phyloP scores from a whole-genome alignment of 1,140 invertebrate species.

The Protaetia brevitarsis region DNA sequence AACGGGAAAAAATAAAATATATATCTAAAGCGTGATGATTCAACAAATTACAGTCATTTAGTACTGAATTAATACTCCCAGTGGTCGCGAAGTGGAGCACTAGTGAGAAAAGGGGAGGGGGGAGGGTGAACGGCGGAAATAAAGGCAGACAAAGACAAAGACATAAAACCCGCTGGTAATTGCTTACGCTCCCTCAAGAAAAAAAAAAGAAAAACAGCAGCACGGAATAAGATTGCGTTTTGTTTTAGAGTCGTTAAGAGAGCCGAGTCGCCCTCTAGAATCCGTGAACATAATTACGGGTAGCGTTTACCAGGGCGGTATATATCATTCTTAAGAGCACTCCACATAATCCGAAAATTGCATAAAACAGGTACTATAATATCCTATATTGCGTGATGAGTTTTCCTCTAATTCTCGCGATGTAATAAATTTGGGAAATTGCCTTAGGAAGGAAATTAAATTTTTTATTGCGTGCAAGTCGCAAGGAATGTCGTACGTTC shows the following conservation, averaged over 20 bases:
- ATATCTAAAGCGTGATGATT: constrained; percentile 18
- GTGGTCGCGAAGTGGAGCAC: constrained; percentile 2
- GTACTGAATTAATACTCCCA: constrained; percentile 16
- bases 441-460: constrained; percentile 13
- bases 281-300: constrained; percentile 15
- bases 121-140: neutral
- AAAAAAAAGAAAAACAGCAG: neutral
- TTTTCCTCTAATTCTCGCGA: constrained; percentile 2
- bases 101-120: neutral
- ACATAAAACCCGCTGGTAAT: constrained; percentile 3
- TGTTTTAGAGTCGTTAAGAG: constrained; percentile 4
- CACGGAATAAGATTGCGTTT: constrained; percentile 10
- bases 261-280: neutral
- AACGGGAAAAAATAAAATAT: constrained; percentile 5
- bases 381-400: constrained; percentile 12
- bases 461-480: too few relatives aligned
- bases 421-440: constrained; percentile 7
- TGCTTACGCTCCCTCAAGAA: constrained; percentile 4
- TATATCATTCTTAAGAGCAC: constrained; percentile 18
- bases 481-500: too few relatives aligned
- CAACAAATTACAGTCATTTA: constrained; percentile 18
- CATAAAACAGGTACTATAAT: constrained; percentile 14
- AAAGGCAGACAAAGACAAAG: constrained; percentile 11
- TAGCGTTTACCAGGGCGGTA: neutral
- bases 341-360: constrained; percentile 14